Base-by-base conservation (phyloP, 1,140 invertebrate species). In the Drosophila neocordata region DNA sequence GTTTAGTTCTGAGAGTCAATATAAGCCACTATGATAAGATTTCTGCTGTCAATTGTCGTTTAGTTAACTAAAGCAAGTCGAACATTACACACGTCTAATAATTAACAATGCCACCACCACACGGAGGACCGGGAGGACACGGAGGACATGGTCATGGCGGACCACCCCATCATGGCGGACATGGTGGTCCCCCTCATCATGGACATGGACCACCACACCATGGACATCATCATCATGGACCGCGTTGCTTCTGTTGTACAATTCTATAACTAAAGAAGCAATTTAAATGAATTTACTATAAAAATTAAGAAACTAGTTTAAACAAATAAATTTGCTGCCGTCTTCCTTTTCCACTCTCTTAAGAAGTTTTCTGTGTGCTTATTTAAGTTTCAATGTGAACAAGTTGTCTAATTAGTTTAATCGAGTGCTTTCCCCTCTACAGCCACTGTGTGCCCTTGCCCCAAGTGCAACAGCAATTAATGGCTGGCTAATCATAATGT, bases 361-460 rank as follows among this genome's bases (percentile, higher is more conserved):
- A 44, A 44, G 1, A 44, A 44, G 15, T 18, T 44, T 9, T 13
- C 11, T 15, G 18, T 20, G 41, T 48, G 41, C 15, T 20, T 48
- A 48, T 2, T 48, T 7, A 38, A 57, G 35, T 18, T 73, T 6
- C 56, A 58, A 67, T 65, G 57, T 53, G 69, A 67, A 84, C 51
- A 70, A 72, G 70, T 52, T 69, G 60, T 38, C 69, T 79, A 87
- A 87, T 87, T 88, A 82, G 83, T 82, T 57, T 82, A 87, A 87
- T 87, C 67, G 67, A 87, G 78, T 72, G 78, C 6, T 6, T 31
- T 7, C 27, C 27, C 27, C 27, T 1, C 27, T 31, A 1, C 27
- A 31, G 27, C 27, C 5, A 7, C 27, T 4, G 6, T 4, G 6
- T 31, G 27, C 4, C 27, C 27, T 3, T 31, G 27, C 60, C 64